Conservation (phyloP, 2,888 invertebrate species). For the Pasiphila rectangulata region DNA sequence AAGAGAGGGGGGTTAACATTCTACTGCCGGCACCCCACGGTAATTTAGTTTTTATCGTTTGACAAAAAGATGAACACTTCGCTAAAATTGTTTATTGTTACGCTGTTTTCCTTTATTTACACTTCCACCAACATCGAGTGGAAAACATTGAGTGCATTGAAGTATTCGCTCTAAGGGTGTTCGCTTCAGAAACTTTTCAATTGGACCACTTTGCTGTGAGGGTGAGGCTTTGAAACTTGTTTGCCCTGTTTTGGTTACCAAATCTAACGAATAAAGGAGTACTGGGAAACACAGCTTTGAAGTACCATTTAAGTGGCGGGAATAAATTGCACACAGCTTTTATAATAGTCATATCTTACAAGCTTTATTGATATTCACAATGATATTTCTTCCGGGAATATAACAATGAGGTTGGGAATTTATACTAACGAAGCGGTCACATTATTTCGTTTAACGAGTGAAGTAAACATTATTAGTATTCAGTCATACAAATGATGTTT, state of each 20-base stretch:
- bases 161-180: conserved; percentile 51
- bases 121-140: too few species aligned
- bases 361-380: conserved; percentile 3
- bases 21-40: too few species aligned
- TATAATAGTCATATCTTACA: conserved; percentile 8
- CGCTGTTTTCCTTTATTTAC: too few species aligned
- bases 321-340: conserved; percentile 16
- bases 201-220: conserved; percentile 52
- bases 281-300: conserved; percentile 41
- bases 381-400: conserved; percentile 3
- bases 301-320: conserved; percentile 18
- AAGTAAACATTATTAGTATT: background rate
- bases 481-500: too few species aligned
- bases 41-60: too few species aligned
- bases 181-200: conserved; percentile 58
- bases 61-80: too few species aligned
- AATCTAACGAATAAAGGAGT: conserved; percentile 45
- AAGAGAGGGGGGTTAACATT: too few species aligned
- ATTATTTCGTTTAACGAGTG: background rate
- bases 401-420: conserved; percentile 2
- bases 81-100: too few species aligned
- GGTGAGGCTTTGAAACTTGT: conserved; percentile 52
- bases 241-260: conserved; percentile 60
- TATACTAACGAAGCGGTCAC: conserved; percentile 1
- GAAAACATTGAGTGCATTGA: conserved; percentile 43